These are phyloP conservation scores for Popillia japonica DNA, from an alignment of 1,140 invertebrate genomes.

Conservation along the genomic window DNA sequence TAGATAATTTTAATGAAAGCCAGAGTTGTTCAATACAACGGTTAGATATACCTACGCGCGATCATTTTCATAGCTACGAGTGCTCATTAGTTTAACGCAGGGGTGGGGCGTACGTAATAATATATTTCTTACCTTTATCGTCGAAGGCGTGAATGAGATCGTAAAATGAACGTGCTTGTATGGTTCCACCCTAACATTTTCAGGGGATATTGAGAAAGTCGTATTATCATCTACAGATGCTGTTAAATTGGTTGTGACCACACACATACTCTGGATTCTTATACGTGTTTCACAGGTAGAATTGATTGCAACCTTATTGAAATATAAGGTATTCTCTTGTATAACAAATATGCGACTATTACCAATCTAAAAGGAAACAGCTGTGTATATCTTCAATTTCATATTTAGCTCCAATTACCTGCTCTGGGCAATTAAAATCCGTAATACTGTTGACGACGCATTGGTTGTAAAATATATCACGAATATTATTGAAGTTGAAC, in stretches of 20 bases:
- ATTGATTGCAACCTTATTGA: slow-evolving; percentile 51
- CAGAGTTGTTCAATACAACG: too few relatives aligned
- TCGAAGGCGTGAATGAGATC: slow-evolving; percentile 51
- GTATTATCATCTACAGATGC: slow-evolving; percentile 40
- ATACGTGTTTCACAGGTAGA: slow-evolving; percentile 42
- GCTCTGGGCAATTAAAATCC: slow-evolving; percentile 47
- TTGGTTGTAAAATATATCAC: slow-evolving; percentile 52
- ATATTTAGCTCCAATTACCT: slow-evolving; percentile 40
- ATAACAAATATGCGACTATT: slow-evolving; percentile 26
- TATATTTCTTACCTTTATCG: slow-evolving; percentile 49
- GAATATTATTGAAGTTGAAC: slow-evolving; percentile 49
- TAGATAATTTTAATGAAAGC: too few relatives aligned
- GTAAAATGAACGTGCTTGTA: slow-evolving; percentile 42
- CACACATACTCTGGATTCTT: slow-evolving; percentile 50
- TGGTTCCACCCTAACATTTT: slow-evolving; percentile 45
- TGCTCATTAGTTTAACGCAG: too few relatives aligned
- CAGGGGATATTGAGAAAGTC: slow-evolving; percentile 49
- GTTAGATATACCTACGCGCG: too few relatives aligned
- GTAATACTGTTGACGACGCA: slow-evolving; percentile 46
- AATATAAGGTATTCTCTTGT: slow-evolving; percentile 47
- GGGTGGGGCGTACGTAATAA: too few relatives aligned
- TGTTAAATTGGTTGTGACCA: slow-evolving; percentile 45
- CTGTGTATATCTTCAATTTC: not conserved
- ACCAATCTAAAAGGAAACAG: slow-evolving; percentile 10
- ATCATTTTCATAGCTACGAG: too few relatives aligned